Evolutionary conservation across 2,797 vertebrate species (phyloP).

Genomic region (Tadarida brasiliensis): DNA sequence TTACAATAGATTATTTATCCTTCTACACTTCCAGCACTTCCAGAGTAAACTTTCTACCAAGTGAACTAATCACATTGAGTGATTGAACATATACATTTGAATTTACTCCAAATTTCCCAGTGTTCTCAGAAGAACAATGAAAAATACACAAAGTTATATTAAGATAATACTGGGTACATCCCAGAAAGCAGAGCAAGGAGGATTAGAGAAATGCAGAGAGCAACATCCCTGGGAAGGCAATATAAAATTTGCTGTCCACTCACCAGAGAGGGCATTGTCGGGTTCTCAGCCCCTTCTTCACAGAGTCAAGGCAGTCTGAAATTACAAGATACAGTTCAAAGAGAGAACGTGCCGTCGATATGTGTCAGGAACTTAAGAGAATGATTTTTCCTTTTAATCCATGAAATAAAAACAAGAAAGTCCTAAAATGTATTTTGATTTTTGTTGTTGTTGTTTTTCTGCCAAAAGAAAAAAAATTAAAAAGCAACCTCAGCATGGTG

Average conservation of each 20-base stretch:
- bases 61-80: not conserved
- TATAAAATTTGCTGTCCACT: not conserved
- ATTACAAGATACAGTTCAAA: not conserved
- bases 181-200: not conserved
- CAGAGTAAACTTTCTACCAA: not conserved
- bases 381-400: not conserved
- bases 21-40: not conserved
- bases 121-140: not conserved
- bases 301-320: not conserved
- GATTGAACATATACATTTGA: not conserved
- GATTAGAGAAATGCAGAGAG: not conserved
- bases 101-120: not conserved
- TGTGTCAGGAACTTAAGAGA: not conserved
- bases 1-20: not conserved
- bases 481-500: not conserved
- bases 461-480: not conserved
- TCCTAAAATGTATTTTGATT: not conserved
- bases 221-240: not conserved
- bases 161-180: not conserved
- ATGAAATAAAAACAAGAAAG: not conserved
- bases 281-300: not conserved
- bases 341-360: not conserved
- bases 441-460: not conserved
- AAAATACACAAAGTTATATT: not conserved
- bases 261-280: accelerated